Evolutionary conservation across 2,888 invertebrate species (phyloP), one percentile per base, ranked within the genome.

Genomic region (Diarsia mendica): DNA sequence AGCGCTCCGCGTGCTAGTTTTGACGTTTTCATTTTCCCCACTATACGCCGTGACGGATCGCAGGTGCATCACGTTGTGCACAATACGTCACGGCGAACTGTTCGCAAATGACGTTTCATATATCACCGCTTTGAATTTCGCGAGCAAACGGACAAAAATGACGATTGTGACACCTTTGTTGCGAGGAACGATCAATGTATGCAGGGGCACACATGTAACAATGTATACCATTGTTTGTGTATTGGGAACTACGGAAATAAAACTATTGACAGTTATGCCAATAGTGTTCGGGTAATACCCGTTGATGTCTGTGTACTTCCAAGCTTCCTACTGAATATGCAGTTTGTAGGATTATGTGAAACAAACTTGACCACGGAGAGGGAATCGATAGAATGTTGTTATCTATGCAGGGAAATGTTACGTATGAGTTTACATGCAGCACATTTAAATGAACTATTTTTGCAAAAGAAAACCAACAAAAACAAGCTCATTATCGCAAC

Each of bases 1-100:
- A 84, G 78, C 51, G 74, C 68, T 28, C 66, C 58, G 13, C 53
- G 55, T 55, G 85, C 83, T 60, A 64, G 85, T 83, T 85, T 83
- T 83, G 92, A 91, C 90, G 74, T 89, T 90, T 90, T 90, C 89
- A 92, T 91, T 92, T 91, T 88, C 83, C 84, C 75, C 66, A 63
- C 72, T 77, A 77, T 71, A 77, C 75, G 72, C 75, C 76, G 77
- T 89, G 89, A 90, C 85, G 84, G 83, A 92, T 90, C 89, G 74
- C 92, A 92, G 91, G 91, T 92, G 92, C 91, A 90, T 88, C 89
- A 79, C 67, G 78, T 78, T 79, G 78, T 80, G 83, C 80, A 78
- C 85, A 89, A 87, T 89, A 84, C 83, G 86, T 89, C 86, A 87
- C 77, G 18, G 77, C 83, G 77, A 84, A 85, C 87, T 86, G 87